Evolutionary conservation across 2,113 vertebrate genomes (phyloP).

Genomic region (Varanus komodoensis): DNA sequence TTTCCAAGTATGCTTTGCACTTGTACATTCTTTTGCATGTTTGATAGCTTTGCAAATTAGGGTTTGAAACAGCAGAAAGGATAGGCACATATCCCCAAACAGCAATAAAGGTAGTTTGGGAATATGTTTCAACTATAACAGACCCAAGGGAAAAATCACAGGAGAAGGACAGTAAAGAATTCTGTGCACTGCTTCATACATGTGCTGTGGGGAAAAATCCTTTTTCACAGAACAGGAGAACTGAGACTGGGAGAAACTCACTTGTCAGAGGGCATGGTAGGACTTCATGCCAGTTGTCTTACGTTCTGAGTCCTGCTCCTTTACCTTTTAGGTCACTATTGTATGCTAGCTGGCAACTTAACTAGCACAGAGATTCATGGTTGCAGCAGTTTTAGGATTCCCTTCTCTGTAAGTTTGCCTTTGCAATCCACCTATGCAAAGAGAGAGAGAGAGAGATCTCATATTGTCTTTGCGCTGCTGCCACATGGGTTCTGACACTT

Average conservation of each 20-base stretch:
- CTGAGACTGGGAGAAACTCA: neutral
- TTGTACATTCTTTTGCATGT: neutral
- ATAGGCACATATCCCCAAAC: neutral
- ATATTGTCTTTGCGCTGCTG: neutral
- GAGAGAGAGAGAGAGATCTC: neutral
- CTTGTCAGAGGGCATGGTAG: neutral
- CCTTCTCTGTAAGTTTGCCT: neutral
- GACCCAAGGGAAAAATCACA: neutral
- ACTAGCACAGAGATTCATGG: neutral
- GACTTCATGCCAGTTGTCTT: neutral
- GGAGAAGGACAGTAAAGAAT: neutral
- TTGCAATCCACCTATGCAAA: neutral
- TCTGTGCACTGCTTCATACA: neutral
- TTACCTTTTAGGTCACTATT: neutral
- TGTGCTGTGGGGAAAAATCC: neutral
- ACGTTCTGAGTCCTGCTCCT: neutral
- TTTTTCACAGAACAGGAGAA: neutral
- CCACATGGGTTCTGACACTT: neutral
- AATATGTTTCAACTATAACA: neutral
- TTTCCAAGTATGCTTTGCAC: neutral
- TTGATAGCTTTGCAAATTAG: neutral
- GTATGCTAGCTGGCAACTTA: neutral
- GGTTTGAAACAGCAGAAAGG: neutral
- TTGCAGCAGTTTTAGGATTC: neutral
- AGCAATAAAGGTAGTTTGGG: neutral